Evolutionary conservation across 2,888 invertebrate species (phyloP).

Genomic region (Lasioglossum calceatum): DNA sequence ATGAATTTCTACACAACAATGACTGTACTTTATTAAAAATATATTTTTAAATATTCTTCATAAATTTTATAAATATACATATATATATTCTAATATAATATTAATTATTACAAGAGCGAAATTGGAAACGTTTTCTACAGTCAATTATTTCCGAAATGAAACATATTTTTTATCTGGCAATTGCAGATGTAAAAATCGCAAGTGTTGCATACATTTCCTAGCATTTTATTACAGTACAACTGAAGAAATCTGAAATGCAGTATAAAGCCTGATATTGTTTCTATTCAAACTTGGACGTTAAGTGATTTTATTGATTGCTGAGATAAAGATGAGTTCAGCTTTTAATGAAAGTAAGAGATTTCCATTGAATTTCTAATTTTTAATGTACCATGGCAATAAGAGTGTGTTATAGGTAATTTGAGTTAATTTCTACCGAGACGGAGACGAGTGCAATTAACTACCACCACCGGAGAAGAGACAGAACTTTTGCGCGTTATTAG

Average conservation of each 20-base stretch:
- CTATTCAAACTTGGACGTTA: not conserved
- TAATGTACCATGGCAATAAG: not conserved
- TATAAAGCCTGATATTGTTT: too few relatives aligned
- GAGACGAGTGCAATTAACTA: slow-evolving; percentile 67
- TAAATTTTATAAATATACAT: not conserved
- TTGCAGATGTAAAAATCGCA: too few relatives aligned
- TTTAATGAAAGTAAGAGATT: not conserved
- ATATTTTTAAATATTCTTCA: not conserved
- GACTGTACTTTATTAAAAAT: not conserved
- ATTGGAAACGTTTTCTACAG: too few relatives aligned
- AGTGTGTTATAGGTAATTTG: slow-evolving; percentile 54
- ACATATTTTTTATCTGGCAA: too few relatives aligned
- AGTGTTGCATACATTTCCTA: not conserved
- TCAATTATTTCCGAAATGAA: too few relatives aligned
- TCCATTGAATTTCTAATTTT: slow-evolving; percentile 18
- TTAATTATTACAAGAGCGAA: too few relatives aligned
- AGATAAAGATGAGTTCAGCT: not conserved
- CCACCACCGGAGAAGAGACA: slow-evolving; percentile 42
- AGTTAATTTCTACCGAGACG: slow-evolving; percentile 62
- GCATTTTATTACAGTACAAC: too few relatives aligned
- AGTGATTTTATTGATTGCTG: not conserved
- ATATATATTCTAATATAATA: not conserved
- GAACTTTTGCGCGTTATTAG: slow-evolving; percentile 68
- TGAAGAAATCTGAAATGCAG: not conserved
- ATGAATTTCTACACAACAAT: not conserved